Evolutionary conservation across 2,113 vertebrate species (phyloP), one percentile per base, ranked within the genome.

Genomic region (Spermophilus dauricus): DNA sequence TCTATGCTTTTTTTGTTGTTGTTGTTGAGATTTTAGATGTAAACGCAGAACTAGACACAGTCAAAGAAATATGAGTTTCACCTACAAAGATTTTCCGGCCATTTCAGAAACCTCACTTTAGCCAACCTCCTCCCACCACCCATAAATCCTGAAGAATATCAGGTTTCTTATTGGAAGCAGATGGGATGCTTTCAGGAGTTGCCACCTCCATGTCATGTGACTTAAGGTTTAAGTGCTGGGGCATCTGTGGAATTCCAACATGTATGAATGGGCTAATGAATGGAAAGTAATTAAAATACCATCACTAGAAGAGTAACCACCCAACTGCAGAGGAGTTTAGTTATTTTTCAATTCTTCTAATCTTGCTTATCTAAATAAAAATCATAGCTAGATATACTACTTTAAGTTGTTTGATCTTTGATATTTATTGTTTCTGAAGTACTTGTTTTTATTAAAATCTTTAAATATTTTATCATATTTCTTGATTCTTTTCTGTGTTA

Each of bases 121-220:
- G 82, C 61, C 80, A 95, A 85, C 72, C 80, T 95, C 86, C 86
- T 97, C 96, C 96, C 20, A 70, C 84, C 61, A 96, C 72, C 69
- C 86, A 97, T 98, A 98, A 98, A 97, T 97, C 89, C 89, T 95
- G 67, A 96, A 82, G 87, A 94, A 94, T 95, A 97, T 97, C 97
- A 93, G 82, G 89, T 97, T 98, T 97, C 96, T 97, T 97, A 97
- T 98, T 97, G 95, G 72, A 98, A 98, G 96, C 98, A 98, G 97
- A 97, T 97, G 98, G 85, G 87, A 97, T 95, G 95, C 87, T 94
- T 95, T 73, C 96, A 96, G 87, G 61, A 94, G 93, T 94, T 92
- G 81, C 95, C 95, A 98, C 89, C 89, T 97, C 96, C 24, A 9
- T 73, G 75, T 88, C 80, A 95, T 1, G 45, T 63, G 84, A 96